These are phyloP conservation scores for Labrus mixtus DNA, from an alignment of 2,113 vertebrate genomes.

Conservation along the genomic window DNA sequence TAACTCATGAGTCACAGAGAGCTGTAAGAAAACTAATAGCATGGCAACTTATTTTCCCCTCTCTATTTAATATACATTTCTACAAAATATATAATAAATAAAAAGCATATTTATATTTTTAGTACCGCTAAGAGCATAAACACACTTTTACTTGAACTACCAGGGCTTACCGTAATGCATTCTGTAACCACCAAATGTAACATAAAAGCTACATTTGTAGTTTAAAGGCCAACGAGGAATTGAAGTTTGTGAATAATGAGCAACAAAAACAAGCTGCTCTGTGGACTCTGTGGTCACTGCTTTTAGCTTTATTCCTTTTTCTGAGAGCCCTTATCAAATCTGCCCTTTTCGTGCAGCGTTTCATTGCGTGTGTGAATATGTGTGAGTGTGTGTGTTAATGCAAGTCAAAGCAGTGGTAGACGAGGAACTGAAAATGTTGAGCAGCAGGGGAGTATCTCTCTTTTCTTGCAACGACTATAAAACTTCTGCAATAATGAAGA, in stretches of 20 bases:
- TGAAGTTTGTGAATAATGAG: constrained; percentile 1
- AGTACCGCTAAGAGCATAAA: background rate
- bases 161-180: background rate
- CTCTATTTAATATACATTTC: background rate
- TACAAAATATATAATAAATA: no score
- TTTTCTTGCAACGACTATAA: constrained; percentile 12
- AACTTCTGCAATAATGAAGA: constrained; percentile 36
- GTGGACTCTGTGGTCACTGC: background rate
- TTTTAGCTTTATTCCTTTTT: background rate
- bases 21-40: background rate
- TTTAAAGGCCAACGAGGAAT: background rate
- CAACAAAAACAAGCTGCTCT: background rate
- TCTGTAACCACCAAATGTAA: background rate
- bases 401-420: background rate
- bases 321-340: background rate
- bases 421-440: background rate
- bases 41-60: background rate
- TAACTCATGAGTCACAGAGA: constrained; percentile 16
- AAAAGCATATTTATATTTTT: background rate
- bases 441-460: background rate
- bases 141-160: background rate
- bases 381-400: background rate
- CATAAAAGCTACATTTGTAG: constrained; percentile 3
- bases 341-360: background rate
- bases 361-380: background rate